Evolutionary conservation across 2,113 vertebrate species (phyloP).

Genomic region (Tyrannus savana): DNA sequence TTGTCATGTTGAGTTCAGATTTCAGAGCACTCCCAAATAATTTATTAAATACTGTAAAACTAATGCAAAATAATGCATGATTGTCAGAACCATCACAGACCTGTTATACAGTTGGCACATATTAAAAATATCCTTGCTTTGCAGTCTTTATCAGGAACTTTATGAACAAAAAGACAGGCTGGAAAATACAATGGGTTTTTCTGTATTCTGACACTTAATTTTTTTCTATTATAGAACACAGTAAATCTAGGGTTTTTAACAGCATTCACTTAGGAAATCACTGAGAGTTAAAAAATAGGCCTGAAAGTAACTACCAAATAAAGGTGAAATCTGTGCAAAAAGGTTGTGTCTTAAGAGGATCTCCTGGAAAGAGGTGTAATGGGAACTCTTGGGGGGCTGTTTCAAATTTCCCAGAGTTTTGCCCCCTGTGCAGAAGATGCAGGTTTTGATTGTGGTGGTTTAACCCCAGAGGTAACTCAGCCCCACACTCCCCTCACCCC

Average conservation of each 20-base stretch:
- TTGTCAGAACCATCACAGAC: neutral
- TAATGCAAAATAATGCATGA: neutral
- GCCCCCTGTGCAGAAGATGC: neutral
- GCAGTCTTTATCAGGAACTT: neutral
- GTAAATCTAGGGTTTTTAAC: neutral
- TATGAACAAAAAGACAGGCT: neutral
- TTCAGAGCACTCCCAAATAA: neutral
- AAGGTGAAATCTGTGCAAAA: neutral
- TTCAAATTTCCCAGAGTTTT: neutral
- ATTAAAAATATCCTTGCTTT: conserved; percentile 4
- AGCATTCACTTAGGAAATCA: neutral
- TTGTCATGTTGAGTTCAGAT: neutral
- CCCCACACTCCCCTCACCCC: neutral
- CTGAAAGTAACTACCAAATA: neutral
- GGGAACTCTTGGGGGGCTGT: neutral
- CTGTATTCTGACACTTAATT: neutral
- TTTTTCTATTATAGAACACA: neutral
- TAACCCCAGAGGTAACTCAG: neutral
- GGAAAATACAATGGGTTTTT: neutral
- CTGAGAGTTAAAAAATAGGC: neutral
- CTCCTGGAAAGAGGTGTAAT: neutral
- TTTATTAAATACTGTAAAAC: neutral
- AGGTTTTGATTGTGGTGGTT: neutral
- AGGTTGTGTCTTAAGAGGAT: neutral
- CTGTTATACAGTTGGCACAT: neutral